Percentiles rank a stretch among this genome's conserved stretches.
Conservation (phyloP, 2,113 vertebrate genomes). For the Origma solitaria region DNA sequence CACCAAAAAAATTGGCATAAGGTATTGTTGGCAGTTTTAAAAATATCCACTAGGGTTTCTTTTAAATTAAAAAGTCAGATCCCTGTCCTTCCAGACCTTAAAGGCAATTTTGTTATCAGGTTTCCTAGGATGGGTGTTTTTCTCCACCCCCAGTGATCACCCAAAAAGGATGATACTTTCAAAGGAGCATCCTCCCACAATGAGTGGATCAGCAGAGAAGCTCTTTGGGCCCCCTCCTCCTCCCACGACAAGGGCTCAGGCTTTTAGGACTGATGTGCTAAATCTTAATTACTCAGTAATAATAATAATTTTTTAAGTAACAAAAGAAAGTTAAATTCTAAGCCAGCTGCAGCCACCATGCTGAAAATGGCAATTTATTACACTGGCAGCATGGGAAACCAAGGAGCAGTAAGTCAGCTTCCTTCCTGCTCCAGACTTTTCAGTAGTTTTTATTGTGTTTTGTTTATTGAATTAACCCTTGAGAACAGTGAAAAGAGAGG, state of each 20-base stretch:
- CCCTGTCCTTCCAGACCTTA: neutral
- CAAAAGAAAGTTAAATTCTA: neutral
- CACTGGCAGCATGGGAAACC: neutral
- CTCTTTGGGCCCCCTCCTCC: neutral
- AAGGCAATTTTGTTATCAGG: neutral
- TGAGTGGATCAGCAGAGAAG: neutral
- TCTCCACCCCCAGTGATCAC: neutral
- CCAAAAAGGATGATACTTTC: neutral
- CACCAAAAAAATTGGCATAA: neutral
- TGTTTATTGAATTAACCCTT: constrained; percentile 11
- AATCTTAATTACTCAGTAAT: neutral
- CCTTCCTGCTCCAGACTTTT: constrained; percentile 18
- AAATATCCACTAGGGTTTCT: neutral
- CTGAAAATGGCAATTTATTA: neutral
- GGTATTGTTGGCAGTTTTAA: neutral
- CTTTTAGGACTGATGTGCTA: neutral
- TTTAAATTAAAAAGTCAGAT: neutral
- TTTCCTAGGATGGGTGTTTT: neutral
- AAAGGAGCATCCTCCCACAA: neutral
- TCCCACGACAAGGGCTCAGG: neutral
- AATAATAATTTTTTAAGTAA: neutral
- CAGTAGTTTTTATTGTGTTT: constrained; percentile 3
- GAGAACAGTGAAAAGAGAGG: neutral
- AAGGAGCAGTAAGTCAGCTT: neutral
- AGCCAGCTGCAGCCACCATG: neutral